phyloP scores from a whole-genome alignment of 2,113 vertebrate genomes.

The Zonotrichia leucophrys region DNA sequence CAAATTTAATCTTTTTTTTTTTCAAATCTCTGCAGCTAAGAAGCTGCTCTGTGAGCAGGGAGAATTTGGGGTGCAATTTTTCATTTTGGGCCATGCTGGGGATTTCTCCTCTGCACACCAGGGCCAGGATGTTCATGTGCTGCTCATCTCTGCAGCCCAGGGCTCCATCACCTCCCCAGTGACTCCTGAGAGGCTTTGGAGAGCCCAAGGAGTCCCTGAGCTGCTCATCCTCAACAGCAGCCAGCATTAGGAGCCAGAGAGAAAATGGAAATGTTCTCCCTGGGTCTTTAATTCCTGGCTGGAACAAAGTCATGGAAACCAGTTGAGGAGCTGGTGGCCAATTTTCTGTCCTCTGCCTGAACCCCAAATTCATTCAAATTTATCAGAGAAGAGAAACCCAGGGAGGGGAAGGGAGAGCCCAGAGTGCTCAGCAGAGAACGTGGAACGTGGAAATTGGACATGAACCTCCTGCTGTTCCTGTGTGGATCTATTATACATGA shows the following conservation, averaged over 20 bases:
- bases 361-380: neutral
- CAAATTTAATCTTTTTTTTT: neutral
- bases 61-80: neutral
- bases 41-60: neutral
- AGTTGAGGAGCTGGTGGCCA: neutral
- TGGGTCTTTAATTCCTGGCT: neutral
- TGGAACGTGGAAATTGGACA: slow-evolving; percentile 17
- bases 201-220: neutral
- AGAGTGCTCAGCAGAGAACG: neutral
- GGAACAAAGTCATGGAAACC: neutral
- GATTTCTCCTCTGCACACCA: neutral
- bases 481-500: slow-evolving; percentile 72
- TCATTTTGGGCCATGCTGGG: neutral
- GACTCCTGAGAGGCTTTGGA: neutral
- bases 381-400: neutral
- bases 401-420: neutral
- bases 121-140: neutral
- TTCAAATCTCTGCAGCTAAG: neutral
- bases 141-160: neutral
- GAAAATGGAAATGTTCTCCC: neutral
- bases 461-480: slow-evolving; percentile 57
- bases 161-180: neutral
- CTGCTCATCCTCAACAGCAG: neutral
- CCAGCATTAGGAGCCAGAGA: neutral
- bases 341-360: neutral